Evolutionary conservation across 2,113 vertebrate genomes (phyloP), one percentile per base, ranked within the genome.

Genomic region (Trochalopteron elliotii): DNA sequence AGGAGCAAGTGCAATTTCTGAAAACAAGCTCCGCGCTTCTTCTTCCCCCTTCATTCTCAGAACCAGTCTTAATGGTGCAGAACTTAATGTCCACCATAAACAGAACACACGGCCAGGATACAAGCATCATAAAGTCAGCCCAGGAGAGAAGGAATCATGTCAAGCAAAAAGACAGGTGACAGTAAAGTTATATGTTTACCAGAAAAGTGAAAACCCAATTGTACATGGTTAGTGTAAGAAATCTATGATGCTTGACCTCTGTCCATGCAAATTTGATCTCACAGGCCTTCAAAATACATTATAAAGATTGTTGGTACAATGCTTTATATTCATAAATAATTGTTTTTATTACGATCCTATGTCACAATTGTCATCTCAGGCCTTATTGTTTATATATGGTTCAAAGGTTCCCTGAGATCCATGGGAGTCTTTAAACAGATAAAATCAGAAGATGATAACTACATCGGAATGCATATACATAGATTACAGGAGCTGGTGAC

Each of bases 1-100:
- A 10, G 27, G 10, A 70, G 20, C 10, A 12, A 39, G 25, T 28
- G 33, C 40, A 45, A 31, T 35, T 57, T 75, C 33, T 57, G 33
- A 3, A 22, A 57, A 74, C 40, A 35, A 75, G 28, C 9, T 37
- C 13, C 2, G 4, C 1, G 1, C 18, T 45, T 42, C 39, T 72
- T 75, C 8, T 56, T 6, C 15, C 20, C 11, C 1, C 11, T 37
- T 19, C 0, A 0, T 15, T 37, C 21, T 37, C 2, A 3, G 72
- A 39, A 24, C 20, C 4, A 24, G 9, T 39, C 21, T 55, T 24
- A 76, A 49, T 31, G 2, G 11, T 37, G 15, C 9, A 37, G 45
- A 37, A 49, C 27, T 60, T 14, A 30, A 49, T 49, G 39, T 31
- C 21, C 21, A 47, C 9, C n/a, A 39, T 24, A 49, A 31, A 37